These are phyloP conservation scores for Aleiodes sp. DNA, from an alignment of 1,140 invertebrate species.

Conservation along the genomic window DNA sequence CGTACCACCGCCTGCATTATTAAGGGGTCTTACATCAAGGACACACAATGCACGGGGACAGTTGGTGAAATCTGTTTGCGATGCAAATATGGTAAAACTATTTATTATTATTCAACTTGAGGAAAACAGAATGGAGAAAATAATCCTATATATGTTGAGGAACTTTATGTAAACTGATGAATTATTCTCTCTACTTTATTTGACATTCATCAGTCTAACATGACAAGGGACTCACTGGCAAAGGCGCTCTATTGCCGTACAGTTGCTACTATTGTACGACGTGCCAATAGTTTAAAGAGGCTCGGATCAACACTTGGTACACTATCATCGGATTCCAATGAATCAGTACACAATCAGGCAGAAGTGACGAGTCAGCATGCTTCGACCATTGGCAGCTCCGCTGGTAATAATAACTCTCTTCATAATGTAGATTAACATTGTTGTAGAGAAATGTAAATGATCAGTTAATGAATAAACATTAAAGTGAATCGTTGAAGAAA, in stretches of 20 bases:
- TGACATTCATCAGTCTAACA: conserved; percentile 74
- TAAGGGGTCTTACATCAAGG: conserved; percentile 83
- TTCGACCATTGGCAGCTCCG: conserved; percentile 80
- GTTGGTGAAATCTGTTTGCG: conserved; percentile 83
- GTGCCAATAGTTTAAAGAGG: conserved; percentile 91
- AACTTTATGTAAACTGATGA: conserved; percentile 8
- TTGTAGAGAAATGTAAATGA: too few relatives aligned
- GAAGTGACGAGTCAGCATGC: conserved; percentile 87
- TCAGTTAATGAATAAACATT: too few relatives aligned
- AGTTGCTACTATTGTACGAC: conserved; percentile 91
- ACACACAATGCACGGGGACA: conserved; percentile 88
- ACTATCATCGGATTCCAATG: conserved; percentile 89
- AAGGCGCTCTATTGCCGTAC: conserved; percentile 94
- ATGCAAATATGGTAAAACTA: conserved; percentile 77
- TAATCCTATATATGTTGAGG: background rate
- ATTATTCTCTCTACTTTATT: conserved; percentile 28
- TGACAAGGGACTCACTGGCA: conserved; percentile 87
- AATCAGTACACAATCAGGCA: conserved; percentile 89
- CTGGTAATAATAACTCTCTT: conserved; percentile 58
- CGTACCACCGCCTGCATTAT: conserved; percentile 78
- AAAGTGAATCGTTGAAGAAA: too few relatives aligned
- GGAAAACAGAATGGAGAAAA: background rate
- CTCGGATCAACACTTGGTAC: conserved; percentile 89
- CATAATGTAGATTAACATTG: too few relatives aligned
- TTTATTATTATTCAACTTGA: conserved; percentile 13